Evolutionary conservation across 2,888 invertebrate species (phyloP).

Genomic region (Molorchus minor): DNA sequence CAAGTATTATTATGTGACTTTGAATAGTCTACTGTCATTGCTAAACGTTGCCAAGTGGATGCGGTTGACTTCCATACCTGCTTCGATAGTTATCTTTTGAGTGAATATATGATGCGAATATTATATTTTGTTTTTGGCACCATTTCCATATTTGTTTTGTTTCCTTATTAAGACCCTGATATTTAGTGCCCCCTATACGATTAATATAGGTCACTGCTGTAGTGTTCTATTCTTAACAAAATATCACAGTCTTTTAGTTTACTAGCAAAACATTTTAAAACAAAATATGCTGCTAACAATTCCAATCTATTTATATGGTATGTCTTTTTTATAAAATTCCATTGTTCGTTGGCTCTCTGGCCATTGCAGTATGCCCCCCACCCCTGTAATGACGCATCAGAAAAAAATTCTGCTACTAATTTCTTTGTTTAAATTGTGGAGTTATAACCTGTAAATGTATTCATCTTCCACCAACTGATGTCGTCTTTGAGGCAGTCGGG

Average conservation of each 20-base stretch:
- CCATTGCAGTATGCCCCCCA: constrained; percentile 32
- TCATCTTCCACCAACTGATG: neutral
- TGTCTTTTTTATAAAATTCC: constrained; percentile 25
- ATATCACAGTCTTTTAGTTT: constrained; percentile 24
- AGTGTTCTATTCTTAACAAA: constrained; percentile 29
- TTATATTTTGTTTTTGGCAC: constrained; percentile 9
- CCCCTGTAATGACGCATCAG: constrained; percentile 32
- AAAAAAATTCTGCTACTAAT: constrained; percentile 33
- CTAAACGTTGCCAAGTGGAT: too few species aligned
- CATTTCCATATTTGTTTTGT: constrained; percentile 2
- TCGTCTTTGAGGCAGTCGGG: neutral
- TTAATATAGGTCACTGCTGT: constrained; percentile 30
- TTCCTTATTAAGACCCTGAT: neutral
- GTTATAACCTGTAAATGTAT: neutral
- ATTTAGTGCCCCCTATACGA: neutral
- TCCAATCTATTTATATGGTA: constrained; percentile 38
- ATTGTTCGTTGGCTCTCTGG: constrained; percentile 19
- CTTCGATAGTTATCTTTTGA: constrained; percentile 16
- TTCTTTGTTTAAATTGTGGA: neutral
- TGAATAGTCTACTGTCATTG: neutral
- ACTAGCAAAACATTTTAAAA: constrained; percentile 30
- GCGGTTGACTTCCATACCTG: neutral
- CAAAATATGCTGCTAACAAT: constrained; percentile 34
- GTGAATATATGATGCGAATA: constrained; percentile 7
- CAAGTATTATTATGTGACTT: neutral